phyloP scores from a whole-genome alignment of 2,113 vertebrate genomes.

The Oreochromis spilurus region DNA sequence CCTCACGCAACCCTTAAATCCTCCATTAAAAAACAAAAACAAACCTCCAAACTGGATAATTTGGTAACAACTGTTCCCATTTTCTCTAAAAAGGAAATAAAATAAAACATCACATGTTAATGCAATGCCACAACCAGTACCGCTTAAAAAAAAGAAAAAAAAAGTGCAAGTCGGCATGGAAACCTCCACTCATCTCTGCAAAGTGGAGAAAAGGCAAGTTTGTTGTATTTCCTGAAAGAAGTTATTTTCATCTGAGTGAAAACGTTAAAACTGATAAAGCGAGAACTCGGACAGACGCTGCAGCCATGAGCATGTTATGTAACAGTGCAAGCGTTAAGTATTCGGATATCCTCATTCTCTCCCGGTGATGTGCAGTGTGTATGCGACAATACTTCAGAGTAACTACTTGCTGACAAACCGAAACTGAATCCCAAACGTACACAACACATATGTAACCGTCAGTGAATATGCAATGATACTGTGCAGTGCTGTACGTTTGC shows the following conservation, averaged over 20 bases:
- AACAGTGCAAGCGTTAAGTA: conserved; percentile 10
- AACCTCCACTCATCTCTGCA: neutral
- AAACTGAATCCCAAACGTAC: neutral
- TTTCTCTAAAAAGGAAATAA: neutral
- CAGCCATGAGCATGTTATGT: neutral
- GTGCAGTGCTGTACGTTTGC: neutral
- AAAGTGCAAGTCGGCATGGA: conserved; percentile 60
- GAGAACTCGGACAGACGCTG: neutral
- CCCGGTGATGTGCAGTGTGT: neutral
- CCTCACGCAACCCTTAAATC: neutral
- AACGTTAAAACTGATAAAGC: neutral
- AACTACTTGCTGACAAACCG: neutral
- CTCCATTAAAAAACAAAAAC: neutral
- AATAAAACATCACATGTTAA: neutral
- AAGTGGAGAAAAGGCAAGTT: conserved; percentile 35
- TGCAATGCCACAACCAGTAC: conserved; percentile 16
- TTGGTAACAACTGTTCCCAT: conserved; percentile 18
- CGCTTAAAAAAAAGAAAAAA: conserved; percentile 1
- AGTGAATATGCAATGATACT: neutral
- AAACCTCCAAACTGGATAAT: neutral
- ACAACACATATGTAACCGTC: neutral
- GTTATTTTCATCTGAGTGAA: neutral
- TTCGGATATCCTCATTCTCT: neutral
- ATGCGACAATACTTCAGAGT: neutral
- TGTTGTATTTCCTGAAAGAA: conserved; percentile 14